phyloP scores from a whole-genome alignment of 2,888 invertebrate species.

The Ametastegia equiseti region DNA sequence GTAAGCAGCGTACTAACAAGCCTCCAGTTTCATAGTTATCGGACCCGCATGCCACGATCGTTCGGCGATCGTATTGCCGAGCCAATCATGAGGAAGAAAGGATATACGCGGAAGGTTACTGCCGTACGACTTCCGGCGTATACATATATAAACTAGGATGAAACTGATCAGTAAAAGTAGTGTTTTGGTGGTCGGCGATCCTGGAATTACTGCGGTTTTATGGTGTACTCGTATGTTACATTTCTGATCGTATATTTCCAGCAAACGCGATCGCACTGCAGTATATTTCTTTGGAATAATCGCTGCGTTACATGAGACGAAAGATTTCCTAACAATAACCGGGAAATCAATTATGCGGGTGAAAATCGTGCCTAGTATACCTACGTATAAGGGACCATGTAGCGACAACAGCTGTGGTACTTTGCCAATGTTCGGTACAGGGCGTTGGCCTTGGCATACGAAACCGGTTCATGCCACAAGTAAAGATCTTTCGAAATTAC shows the following conservation, averaged over 20 bases:
- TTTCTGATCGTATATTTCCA: background rate
- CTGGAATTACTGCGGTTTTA: background rate
- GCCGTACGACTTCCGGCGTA: constrained; percentile 15
- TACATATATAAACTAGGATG: background rate
- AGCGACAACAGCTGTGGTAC: background rate
- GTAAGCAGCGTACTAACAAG: constrained; percentile 24
- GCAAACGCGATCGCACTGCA: background rate
- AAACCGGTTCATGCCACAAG: background rate
- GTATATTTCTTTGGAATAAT: background rate
- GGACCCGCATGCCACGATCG: constrained; percentile 40
- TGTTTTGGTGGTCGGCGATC: background rate
- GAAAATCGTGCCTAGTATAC: no score
- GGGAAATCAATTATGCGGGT: background rate
- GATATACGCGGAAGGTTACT: constrained; percentile 29
- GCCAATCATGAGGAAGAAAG: constrained; percentile 37
- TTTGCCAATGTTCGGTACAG: background rate
- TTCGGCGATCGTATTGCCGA: constrained; percentile 39
- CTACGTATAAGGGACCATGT: background rate
- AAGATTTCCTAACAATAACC: background rate
- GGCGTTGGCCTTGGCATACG: constrained; percentile 23
- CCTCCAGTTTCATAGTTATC: constrained; percentile 40
- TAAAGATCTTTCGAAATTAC: constrained; percentile 26
- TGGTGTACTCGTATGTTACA: background rate
- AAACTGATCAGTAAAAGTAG: background rate
- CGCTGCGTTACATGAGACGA: background rate